Evolutionary conservation across 2,113 vertebrate species (phyloP).

Genomic region (Sitta europaea): DNA sequence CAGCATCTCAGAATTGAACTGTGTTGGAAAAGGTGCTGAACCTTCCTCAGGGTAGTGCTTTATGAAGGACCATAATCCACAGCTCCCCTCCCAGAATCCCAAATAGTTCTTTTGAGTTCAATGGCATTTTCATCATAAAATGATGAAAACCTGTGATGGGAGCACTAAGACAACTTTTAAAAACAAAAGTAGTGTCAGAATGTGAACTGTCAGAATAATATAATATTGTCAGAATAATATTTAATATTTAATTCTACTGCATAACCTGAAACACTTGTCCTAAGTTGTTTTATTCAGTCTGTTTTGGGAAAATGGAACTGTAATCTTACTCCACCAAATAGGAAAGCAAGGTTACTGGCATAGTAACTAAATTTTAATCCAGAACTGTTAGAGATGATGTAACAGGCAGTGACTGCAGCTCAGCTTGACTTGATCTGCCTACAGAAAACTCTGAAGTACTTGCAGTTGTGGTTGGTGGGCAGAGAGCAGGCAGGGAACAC

Average conservation of each 20-base stretch:
- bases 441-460: too few relatives aligned
- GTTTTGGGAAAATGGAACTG: not conserved
- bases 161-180: not conserved
- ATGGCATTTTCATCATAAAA: not conserved
- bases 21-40: not conserved
- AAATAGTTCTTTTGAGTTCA: not conserved
- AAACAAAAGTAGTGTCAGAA: not conserved
- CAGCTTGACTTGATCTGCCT: not conserved
- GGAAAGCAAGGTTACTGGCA: not conserved
- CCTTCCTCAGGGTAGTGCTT: not conserved
- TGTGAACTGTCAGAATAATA: not conserved
- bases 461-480: not conserved
- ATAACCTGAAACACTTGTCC: not conserved
- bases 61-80: not conserved
- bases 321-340: not conserved
- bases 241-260: too few relatives aligned
- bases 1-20: not conserved
- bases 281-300: not conserved
- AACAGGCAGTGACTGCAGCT: not conserved
- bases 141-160: not conserved
- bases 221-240: too few relatives aligned
- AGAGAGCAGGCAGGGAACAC: not conserved
- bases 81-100: not conserved
- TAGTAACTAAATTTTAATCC: not conserved
- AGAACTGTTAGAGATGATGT: not conserved